phyloP scores from a whole-genome alignment of 2,888 invertebrate species.

The Caenorhabditis sp. region DNA sequence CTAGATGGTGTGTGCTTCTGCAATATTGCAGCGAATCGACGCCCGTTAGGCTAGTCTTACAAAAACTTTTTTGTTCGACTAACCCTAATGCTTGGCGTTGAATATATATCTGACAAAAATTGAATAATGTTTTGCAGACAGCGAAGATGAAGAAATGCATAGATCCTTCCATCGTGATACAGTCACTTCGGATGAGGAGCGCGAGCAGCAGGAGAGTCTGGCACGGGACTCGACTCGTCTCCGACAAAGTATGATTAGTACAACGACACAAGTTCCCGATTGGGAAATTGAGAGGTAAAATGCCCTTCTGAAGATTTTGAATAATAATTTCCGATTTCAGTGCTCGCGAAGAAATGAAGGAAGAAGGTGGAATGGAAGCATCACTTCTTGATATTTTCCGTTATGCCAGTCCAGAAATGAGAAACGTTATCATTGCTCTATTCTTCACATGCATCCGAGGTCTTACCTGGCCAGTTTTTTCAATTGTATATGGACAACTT shows the following conservation, averaged over 20 bases:
- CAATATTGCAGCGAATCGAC: slow-evolving; percentile 42
- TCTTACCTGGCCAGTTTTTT: slow-evolving; percentile 64
- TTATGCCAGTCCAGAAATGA: slow-evolving; percentile 55
- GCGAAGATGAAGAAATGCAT: slow-evolving; percentile 32
- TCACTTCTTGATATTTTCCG: slow-evolving; percentile 57
- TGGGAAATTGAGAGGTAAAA: slow-evolving; percentile 42
- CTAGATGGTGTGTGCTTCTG: slow-evolving; percentile 51
- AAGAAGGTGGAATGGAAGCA: slow-evolving; percentile 57
- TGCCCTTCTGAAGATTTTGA: background rate
- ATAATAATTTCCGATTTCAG: too few species aligned
- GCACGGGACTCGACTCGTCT: slow-evolving; percentile 46
- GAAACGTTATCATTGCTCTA: slow-evolving; percentile 48
- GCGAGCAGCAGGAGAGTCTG: slow-evolving; percentile 38
- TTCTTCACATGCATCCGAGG: slow-evolving; percentile 58
- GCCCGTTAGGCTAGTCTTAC: slow-evolving; percentile 40
- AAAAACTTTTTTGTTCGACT: background rate
- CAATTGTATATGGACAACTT: slow-evolving; percentile 66
- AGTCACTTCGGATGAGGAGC: slow-evolving; percentile 40
- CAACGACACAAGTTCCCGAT: slow-evolving; percentile 43
- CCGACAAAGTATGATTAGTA: slow-evolving; percentile 51
- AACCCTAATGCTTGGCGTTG: background rate
- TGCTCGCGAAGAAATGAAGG: slow-evolving; percentile 56
- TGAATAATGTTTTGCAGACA: slow-evolving; percentile 24
- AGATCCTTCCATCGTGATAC: slow-evolving; percentile 29
- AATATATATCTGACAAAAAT: background rate